Percentiles rank a stretch among this genome's conserved stretches.
Conservation (phyloP, 2,888 invertebrate genomes). For the Trisateles emortualis region DNA sequence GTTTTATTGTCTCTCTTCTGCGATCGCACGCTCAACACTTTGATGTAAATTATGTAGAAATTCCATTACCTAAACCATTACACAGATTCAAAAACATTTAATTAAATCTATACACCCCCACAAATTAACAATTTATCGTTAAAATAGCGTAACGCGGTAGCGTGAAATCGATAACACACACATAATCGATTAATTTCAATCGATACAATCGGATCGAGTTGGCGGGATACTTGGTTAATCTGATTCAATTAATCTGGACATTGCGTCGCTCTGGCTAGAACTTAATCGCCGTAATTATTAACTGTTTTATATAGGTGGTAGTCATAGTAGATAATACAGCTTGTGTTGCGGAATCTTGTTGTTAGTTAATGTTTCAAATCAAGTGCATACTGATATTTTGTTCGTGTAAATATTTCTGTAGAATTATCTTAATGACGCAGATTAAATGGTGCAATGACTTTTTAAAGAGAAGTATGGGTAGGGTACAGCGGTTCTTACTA, state of each 20-base stretch:
- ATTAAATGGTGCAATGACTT: too few relatives aligned
- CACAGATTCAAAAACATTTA: too few relatives aligned
- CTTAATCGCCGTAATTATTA: conserved; percentile 57
- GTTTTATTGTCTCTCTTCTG: too few relatives aligned
- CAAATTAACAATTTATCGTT: conserved; percentile 35
- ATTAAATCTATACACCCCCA: neutral
- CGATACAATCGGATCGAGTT: conserved; percentile 55
- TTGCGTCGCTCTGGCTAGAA: conserved; percentile 42
- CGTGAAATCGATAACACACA: conserved; percentile 43
- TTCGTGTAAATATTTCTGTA: neutral
- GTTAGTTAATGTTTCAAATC: neutral
- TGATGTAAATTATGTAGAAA: too few relatives aligned
- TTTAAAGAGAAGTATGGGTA: too few relatives aligned
- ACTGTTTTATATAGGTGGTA: conserved; percentile 55
- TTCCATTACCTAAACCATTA: too few relatives aligned
- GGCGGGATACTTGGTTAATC: conserved; percentile 64
- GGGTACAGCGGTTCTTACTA: too few relatives aligned
- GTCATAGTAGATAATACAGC: neutral
- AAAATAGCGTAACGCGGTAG: conserved; percentile 53
- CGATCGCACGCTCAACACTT: too few relatives aligned
- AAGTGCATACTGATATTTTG: neutral
- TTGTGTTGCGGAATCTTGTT: neutral
- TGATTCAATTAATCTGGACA: conserved; percentile 69
- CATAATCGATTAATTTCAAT: conserved; percentile 48
- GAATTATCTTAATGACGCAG: neutral